A percentile compares a stretch with the other conserved stretches of the same genome.
Conservation (phyloP, 2,888 invertebrate species). For the Amitus sp. region DNA sequence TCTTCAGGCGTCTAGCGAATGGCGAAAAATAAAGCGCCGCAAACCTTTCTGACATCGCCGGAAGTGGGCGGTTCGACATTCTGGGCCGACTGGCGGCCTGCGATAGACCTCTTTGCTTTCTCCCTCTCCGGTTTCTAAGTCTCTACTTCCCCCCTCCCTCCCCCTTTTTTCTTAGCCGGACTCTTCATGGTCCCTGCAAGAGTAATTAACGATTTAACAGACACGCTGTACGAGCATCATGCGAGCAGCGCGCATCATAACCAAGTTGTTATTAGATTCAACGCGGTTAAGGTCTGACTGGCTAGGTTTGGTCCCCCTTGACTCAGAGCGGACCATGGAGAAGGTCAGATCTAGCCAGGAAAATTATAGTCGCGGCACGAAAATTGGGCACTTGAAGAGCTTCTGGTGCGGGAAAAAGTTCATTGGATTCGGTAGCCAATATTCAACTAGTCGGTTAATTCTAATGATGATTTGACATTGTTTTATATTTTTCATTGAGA, state of each 20-base stretch:
- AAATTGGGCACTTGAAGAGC: too few species aligned
- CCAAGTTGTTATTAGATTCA: slow-evolving; percentile 56
- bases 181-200: slow-evolving; percentile 18
- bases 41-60: slow-evolving; percentile 47
- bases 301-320: too few species aligned
- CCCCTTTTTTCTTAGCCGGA: too few species aligned
- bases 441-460: too few species aligned
- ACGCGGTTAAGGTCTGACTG: slow-evolving; percentile 29
- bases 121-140: slow-evolving; percentile 22
- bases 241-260: slow-evolving; percentile 45
- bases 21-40: slow-evolving; percentile 29
- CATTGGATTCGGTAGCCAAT: too few species aligned
- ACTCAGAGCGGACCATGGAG: too few species aligned
- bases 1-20: slow-evolving; percentile 10
- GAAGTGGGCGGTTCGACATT: slow-evolving; percentile 62
- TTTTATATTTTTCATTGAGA: too few species aligned
- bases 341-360: too few species aligned
- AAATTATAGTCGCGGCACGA: too few species aligned
- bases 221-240: slow-evolving; percentile 53
- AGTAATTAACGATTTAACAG: slow-evolving; percentile 62
- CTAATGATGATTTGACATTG: too few species aligned
- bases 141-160: slow-evolving; percentile 2
- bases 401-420: too few species aligned
- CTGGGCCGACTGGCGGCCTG: slow-evolving; percentile 40
- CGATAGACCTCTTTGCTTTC: slow-evolving; percentile 44